phyloP scores from a whole-genome alignment of 2,113 vertebrate genomes.

The Alligator sinensis region DNA sequence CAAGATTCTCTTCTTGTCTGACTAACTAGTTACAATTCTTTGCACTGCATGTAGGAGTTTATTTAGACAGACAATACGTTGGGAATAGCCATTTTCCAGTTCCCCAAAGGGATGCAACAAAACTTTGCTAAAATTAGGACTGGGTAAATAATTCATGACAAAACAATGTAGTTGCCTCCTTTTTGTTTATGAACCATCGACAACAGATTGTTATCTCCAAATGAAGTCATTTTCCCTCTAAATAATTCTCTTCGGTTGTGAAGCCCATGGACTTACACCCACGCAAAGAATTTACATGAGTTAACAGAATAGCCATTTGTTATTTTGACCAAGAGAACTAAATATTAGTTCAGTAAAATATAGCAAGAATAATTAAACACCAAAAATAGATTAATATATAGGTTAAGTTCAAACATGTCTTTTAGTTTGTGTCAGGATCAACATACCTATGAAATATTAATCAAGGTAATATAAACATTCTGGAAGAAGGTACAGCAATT shows the following conservation, averaged over 20 bases:
- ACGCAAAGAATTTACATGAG: background rate
- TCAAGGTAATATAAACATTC: background rate
- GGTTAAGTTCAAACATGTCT: background rate
- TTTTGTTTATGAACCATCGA: background rate
- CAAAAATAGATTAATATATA: background rate
- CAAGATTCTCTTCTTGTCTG: background rate
- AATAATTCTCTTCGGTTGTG: background rate
- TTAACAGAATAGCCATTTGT: background rate
- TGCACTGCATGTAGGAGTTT: background rate
- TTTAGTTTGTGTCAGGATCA: background rate
- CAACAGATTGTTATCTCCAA: background rate
- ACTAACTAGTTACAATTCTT: constrained; percentile 1
- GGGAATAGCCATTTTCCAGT: accelerated
- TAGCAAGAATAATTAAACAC: background rate
- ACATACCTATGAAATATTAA: background rate
- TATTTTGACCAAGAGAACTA: background rate
- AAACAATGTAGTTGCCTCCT: background rate
- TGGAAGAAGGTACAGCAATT: background rate
- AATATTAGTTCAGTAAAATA: background rate
- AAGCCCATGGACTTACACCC: background rate
- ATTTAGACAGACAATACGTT: background rate
- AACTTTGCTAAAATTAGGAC: background rate
- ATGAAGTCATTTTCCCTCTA: background rate
- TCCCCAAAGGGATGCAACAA: background rate
- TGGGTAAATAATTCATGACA: background rate